Evolutionary conservation across 2,113 vertebrate genomes (phyloP).

Genomic region (Machaerirhynchus nigripectus): DNA sequence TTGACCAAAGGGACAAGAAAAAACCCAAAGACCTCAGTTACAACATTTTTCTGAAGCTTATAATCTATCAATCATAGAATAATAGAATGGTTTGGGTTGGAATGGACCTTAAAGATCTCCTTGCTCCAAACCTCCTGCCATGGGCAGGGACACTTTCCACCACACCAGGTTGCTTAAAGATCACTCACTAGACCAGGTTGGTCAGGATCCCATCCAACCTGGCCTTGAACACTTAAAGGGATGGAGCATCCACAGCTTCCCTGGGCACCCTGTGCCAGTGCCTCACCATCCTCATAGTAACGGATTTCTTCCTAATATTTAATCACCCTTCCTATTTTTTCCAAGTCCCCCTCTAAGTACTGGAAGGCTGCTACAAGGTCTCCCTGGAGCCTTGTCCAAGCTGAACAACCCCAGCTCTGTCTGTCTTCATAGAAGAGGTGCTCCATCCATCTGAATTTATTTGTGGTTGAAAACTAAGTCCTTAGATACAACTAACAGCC

Average conservation of each 20-base stretch:
- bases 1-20: not conserved
- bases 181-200: not conserved
- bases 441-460: not conserved
- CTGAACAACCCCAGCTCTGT: not conserved
- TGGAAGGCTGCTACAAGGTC: not conserved
- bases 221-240: not conserved
- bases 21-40: not conserved
- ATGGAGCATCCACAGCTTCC: not conserved
- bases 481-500: rapidly evolving
- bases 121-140: not conserved
- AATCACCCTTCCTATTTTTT: rapidly evolving
- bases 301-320: not conserved
- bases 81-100: not conserved
- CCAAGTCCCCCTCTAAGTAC: not conserved
- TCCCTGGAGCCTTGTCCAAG: not conserved
- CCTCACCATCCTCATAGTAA: not conserved
- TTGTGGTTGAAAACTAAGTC: not conserved
- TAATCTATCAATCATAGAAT: not conserved
- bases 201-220: not conserved
- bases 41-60: not conserved
- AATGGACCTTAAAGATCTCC: rapidly evolving
- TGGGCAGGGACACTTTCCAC: not conserved
- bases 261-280: not conserved
- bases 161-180: not conserved
- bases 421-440: not conserved